phyloP scores from a whole-genome alignment of 2,113 vertebrate species.

The Uropsilus gracilis region DNA sequence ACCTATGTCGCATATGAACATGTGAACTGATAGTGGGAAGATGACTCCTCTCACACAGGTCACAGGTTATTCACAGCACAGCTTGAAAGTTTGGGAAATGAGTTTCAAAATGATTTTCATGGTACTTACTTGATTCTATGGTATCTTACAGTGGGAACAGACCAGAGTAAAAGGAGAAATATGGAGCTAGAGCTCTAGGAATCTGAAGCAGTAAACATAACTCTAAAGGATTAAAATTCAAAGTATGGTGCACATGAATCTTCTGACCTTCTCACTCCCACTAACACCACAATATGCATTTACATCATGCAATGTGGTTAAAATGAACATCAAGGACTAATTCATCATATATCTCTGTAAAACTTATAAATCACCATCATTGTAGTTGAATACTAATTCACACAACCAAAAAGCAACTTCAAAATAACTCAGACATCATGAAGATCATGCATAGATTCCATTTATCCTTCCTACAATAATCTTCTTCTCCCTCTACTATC shows the following conservation, averaged over 20 bases:
- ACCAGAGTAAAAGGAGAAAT: background rate
- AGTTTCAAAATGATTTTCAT: background rate
- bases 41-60: background rate
- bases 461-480: background rate
- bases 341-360: background rate
- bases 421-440: background rate
- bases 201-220: background rate
- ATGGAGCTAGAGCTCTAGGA: background rate
- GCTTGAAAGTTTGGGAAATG: background rate
- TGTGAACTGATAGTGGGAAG: background rate
- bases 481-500: background rate
- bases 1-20: background rate
- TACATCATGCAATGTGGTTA: background rate
- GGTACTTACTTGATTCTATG: background rate
- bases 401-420: background rate
- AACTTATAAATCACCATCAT: background rate
- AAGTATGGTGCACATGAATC: background rate
- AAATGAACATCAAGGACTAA: background rate
- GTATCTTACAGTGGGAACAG: background rate
- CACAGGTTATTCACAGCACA: background rate
- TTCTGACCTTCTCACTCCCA: background rate
- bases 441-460: background rate
- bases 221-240: background rate
- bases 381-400: background rate
- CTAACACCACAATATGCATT: background rate